phyloP scores from a whole-genome alignment of 2,888 invertebrate species.

The Microplitis deprimator region DNA sequence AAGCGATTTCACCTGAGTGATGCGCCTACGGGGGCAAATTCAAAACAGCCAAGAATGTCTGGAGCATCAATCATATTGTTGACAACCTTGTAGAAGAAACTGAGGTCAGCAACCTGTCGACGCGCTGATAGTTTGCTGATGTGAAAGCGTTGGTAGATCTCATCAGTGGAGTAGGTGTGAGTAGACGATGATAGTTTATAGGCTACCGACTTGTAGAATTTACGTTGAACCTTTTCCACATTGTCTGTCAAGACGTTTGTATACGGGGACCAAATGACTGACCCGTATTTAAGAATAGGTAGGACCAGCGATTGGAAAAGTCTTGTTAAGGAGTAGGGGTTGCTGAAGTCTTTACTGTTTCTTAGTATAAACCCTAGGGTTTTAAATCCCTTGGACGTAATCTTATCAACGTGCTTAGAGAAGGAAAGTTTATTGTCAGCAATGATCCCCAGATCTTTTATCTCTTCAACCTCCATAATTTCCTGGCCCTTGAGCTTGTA shows the following conservation, averaged over 20 bases:
- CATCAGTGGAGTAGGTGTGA: too few relatives aligned
- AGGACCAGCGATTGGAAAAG: background rate
- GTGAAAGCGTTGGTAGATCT: too few relatives aligned
- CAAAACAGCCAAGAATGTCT: too few relatives aligned
- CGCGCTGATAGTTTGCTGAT: too few relatives aligned
- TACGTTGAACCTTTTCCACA: background rate
- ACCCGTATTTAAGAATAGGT: background rate
- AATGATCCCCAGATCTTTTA: background rate
- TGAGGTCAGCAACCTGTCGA: too few relatives aligned
- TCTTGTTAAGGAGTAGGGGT: background rate
- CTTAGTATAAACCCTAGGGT: background rate
- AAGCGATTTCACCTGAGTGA: too few relatives aligned
- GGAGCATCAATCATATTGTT: too few relatives aligned
- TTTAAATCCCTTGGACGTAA: background rate
- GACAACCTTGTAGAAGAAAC: too few relatives aligned
- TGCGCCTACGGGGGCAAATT: too few relatives aligned
- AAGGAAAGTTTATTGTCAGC: background rate
- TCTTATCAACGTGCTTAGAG: background rate
- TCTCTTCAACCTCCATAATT: background rate
- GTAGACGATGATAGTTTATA: background rate
- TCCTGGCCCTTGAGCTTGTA: too few relatives aligned
- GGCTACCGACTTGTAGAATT: background rate
- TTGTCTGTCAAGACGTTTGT: background rate
- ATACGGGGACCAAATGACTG: background rate
- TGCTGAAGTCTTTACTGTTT: background rate